Conservation (phyloP, 2,888 invertebrate genomes). For the Synergus umbraculus region DNA sequence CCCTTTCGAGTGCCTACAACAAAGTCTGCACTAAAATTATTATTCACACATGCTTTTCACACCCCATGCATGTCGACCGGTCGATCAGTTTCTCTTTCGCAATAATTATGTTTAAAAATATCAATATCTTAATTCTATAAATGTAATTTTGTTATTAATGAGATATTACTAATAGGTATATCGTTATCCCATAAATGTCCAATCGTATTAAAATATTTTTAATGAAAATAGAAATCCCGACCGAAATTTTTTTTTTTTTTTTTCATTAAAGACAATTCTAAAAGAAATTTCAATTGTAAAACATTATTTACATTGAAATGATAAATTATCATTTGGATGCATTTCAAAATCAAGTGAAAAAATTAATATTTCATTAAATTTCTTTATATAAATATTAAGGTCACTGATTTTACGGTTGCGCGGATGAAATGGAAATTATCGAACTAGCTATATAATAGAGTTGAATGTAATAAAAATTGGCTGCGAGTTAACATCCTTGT, state of each 20-base stretch:
- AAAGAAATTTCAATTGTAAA: not conserved
- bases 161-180: too few species aligned
- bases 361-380: not conserved
- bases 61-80: constrained; percentile 16
- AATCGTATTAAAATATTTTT: too few species aligned
- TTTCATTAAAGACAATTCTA: not conserved
- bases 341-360: not conserved
- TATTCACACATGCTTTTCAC: constrained; percentile 13
- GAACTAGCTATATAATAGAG: too few species aligned
- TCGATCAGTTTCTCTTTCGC: not conserved
- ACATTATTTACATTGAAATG: not conserved
- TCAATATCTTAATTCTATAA: too few species aligned
- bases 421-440: not conserved
- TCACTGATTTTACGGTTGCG: not conserved
- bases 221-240: too few species aligned
- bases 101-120: constrained; percentile 8
- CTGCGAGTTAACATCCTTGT: too few species aligned
- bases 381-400: not conserved
- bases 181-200: too few species aligned
- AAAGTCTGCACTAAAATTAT: not conserved
- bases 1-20: constrained; percentile 44
- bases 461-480: too few species aligned
- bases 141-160: too few species aligned
- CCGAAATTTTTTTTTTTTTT: too few species aligned
- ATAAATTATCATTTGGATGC: not conserved